Evolutionary conservation across 53 echinoderm and acorn worm species (phyloP).

Genomic region (Apostichopus leukothele): DNA sequence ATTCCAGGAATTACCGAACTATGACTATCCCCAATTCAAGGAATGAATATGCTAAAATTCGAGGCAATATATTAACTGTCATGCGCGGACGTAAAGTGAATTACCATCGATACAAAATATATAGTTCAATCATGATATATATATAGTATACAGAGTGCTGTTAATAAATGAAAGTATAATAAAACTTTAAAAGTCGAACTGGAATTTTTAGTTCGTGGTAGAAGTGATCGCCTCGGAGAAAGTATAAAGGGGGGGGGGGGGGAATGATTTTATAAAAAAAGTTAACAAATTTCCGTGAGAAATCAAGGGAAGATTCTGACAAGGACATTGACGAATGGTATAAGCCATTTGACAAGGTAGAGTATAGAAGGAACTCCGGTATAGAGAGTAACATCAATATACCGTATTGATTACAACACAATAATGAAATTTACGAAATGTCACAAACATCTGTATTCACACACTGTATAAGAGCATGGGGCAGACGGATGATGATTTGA

Average conservation of each 20-base stretch:
- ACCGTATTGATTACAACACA: conserved; percentile 24
- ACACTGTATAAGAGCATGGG: neutral
- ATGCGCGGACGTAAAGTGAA: too few relatives aligned
- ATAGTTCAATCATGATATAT: neutral
- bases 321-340: neutral
- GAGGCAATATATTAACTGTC: too few relatives aligned
- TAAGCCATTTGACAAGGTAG: neutral
- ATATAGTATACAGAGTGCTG: neutral
- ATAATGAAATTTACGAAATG: conserved; percentile 40
- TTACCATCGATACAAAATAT: too few relatives aligned
- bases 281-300: neutral
- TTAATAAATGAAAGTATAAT: neutral
- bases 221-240: too few relatives aligned
- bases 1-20: too few relatives aligned
- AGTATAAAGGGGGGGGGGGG: too few relatives aligned
- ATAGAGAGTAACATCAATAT: too few relatives aligned
- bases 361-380: too few relatives aligned
- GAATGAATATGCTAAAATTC: too few relatives aligned
- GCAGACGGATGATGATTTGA: neutral
- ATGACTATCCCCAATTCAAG: too few relatives aligned
- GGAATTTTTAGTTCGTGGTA: too few relatives aligned
- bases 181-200: neutral
- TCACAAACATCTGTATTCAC: conserved; percentile 21
- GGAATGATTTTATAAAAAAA: neutral
- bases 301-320: conserved; percentile 16